A percentile compares a stretch with the other conserved stretches of the same genome.
phyloP scores from a whole-genome alignment of 2,113 vertebrate species.

The Pseudorectes ferrugineus region DNA sequence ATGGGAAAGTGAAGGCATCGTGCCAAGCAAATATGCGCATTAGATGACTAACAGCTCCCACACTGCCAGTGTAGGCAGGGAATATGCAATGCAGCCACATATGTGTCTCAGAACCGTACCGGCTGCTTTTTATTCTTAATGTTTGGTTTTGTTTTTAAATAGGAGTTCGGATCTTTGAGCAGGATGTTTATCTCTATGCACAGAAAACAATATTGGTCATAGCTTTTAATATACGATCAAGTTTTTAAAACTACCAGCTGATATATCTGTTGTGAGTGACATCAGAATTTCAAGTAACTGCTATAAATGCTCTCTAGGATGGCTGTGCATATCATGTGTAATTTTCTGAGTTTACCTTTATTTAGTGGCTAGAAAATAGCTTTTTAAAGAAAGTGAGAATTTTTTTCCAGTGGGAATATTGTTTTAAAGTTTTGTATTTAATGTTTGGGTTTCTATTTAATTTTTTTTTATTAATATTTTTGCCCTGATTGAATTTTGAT shows the following conservation, averaged over 20 bases:
- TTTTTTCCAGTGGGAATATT: not conserved
- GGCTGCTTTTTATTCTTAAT: conserved; percentile 52
- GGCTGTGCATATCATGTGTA: not conserved
- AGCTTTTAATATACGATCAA: not conserved
- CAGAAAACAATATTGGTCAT: conserved; percentile 56
- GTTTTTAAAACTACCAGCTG: not conserved
- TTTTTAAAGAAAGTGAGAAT: not conserved
- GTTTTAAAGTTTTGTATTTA: not conserved
- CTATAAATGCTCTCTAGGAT: not conserved
- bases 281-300: conserved; percentile 23
- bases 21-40: conserved; percentile 63
- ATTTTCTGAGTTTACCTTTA: not conserved
- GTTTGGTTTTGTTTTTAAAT: conserved; percentile 61
- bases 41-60: conserved; percentile 71
- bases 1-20: not conserved
- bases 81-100: conserved; percentile 57
- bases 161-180: conserved; percentile 37
- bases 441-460: not conserved
- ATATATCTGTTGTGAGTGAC: not conserved
- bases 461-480: not conserved
- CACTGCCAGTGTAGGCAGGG: conserved; percentile 63
- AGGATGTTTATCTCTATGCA: conserved; percentile 61
- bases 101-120: conserved; percentile 29
- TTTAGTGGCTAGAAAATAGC: not conserved
- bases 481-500: not conserved